Base-by-base conservation (phyloP, 1,140 invertebrate species). In the Doryteuthis pealeii region DNA sequence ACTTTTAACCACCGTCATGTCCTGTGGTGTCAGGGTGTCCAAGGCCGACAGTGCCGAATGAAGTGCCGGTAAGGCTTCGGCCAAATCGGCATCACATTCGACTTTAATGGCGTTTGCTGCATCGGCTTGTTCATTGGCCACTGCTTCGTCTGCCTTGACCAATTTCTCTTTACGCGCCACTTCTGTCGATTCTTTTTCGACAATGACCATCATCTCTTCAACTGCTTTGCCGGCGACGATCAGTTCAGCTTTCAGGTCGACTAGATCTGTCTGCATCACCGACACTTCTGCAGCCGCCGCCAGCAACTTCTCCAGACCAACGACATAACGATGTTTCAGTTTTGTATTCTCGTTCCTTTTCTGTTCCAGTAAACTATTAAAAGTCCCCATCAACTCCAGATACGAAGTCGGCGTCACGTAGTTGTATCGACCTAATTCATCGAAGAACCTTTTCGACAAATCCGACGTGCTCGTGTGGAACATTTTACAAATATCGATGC, bases 241-340 rank as follows among this genome's bases (percentile, higher is more conserved):
- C 10, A 99, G 89, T 86, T 95, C 92, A 15, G 97, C 97, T 85
- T 98, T 95, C 30, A 99, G 89, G 31, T 92, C 92, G 31, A 92
- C 92, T 77, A 98, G 87, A 26, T 99, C 89, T 82, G 97, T 93
- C 67, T 95, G 91, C 87, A 90, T 89, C 22, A 84, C 81, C 10
- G 81, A 77, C 8, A 90, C 89, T 89, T 97, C 94, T 28, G 82
- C 82, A 10, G 86, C 80, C 40, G 88, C 88, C 22, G 80, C 84
- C 49, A 84, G 77, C 33, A 89, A 80, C 77, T 89, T 89, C 40
- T 89, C 87, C 1, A 89, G 77, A 82, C 88, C 88, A 30, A 92
- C 92, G 76, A 87, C 85, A 73, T 89, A 88, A 49, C 87, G 89
- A 86, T 91, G 87, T 83, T 94, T 95, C 8, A 92, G 92, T 67